Evolutionary conservation across 37 sponge, comb jelly and placozoan species (phyloP), one percentile per base, ranked within the genome.

Genomic region (Halichondria panicea): DNA sequence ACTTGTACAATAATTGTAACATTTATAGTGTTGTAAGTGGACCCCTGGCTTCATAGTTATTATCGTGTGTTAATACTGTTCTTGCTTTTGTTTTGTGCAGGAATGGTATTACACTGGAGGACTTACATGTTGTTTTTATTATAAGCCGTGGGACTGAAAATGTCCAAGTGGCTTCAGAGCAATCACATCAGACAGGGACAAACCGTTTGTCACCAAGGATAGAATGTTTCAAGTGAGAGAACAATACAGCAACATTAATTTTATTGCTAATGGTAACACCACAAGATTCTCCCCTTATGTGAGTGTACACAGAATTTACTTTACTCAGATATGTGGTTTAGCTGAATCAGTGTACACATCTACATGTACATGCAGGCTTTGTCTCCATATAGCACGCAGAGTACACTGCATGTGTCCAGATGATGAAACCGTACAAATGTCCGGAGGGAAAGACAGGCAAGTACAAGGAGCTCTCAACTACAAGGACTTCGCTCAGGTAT

Each of bases 391-490:
- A 92, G 56, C 94, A 93, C 38, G 89, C 85, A 1, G 90, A 88
- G 44, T 97, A 91, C 66, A n/a, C n/a, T n/a, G n/a, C n/a, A n/a
- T 92, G 93, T 40, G 68, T 97, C 56, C 55, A 72, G 63, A 76
- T 77, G 36, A 97, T 97, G 94, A 88, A 92, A 60, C 83, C 84
- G 4, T 91, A 87, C 78, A 57, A 27, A 62, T 86, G 76, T 33
- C 52, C 66, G 0, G 74, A 65, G 11, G 89, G 89, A 9, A 57
- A 54, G 36, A 59, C 63, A 41, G 81, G n/a, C n/a, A n/a, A n/a
- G n/a, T 96, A 32, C 63, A 78, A 12, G 89, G 89, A 30, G 88
- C 87, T 15, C 83, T 87, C n/a, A 92, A 97, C 82, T 97, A 97
- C 84, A 84, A 50, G 41, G 67, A 84, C 33, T 93, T 97, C 69